Conservation (phyloP, 35 echinoderm and acorn worm species). For the Lytechinus variegatus region DNA sequence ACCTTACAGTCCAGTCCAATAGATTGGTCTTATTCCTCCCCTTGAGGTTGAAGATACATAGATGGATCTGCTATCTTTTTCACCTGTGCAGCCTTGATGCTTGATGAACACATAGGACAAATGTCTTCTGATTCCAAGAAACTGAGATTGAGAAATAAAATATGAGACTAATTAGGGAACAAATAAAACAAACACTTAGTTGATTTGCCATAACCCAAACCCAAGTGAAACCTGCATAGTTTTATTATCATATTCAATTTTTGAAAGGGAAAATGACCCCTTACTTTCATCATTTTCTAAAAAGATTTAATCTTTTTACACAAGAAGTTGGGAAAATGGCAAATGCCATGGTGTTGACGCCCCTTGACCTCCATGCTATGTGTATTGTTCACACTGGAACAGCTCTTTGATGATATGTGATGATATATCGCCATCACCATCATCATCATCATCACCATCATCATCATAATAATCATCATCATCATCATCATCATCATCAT, state of each 20-base stretch:
- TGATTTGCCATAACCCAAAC: background rate
- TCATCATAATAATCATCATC: too few relatives aligned
- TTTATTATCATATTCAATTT: background rate
- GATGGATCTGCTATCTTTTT: conserved; percentile 85
- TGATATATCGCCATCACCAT: too few relatives aligned
- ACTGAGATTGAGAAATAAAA: conserved; percentile 35
- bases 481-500: too few relatives aligned
- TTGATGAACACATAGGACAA: conserved; percentile 96
- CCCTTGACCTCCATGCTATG: too few relatives aligned
- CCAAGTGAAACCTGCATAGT: background rate
- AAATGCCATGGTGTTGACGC: too few relatives aligned
- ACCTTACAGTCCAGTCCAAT: too few relatives aligned
- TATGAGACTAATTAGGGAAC: background rate
- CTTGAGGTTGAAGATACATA: conserved; percentile 77
- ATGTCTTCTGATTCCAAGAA: conserved; percentile 85
- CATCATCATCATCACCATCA: too few relatives aligned
- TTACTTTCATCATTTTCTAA: background rate
- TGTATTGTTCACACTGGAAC: too few relatives aligned
- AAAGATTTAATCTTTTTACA: too few relatives aligned
- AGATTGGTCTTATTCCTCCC: conserved; percentile 53
- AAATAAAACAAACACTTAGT: background rate
- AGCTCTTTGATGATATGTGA: too few relatives aligned
- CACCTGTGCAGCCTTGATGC: conserved; percentile 58
- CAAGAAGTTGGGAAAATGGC: too few relatives aligned
- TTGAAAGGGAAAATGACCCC: background rate